These are phyloP conservation scores for Montipora capricornis DNA, from an alignment of 64 coral and sea anemone genomes.

Conservation along the genomic window DNA sequence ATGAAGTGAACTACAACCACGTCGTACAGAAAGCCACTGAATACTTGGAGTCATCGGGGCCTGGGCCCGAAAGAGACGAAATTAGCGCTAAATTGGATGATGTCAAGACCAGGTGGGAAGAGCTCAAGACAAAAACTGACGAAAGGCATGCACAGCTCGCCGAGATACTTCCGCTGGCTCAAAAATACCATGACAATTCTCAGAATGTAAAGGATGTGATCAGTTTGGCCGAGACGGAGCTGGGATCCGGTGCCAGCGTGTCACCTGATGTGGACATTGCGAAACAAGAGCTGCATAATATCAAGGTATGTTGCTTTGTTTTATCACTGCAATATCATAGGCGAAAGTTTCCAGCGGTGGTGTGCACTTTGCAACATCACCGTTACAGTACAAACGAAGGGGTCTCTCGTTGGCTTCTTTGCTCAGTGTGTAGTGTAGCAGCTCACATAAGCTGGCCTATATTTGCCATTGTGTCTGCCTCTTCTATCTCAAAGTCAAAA, in stretches of 20 bases:
- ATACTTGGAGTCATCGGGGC: conserved; percentile 39
- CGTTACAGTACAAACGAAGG: too few relatives aligned
- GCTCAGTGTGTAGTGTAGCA: too few relatives aligned
- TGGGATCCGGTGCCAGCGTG: conserved; percentile 38
- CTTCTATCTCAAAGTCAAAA: too few relatives aligned
- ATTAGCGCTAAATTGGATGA: conserved; percentile 62
- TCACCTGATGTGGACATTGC: conserved; percentile 56
- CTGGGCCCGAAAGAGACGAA: conserved; percentile 51
- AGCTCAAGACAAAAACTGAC: conserved; percentile 45
- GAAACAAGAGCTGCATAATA: conserved; percentile 59
- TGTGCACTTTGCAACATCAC: too few relatives aligned
- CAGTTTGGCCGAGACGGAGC: conserved; percentile 73
- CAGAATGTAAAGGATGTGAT: conserved; percentile 90
- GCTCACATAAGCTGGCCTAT: too few relatives aligned
- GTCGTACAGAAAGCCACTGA: conserved; percentile 68
- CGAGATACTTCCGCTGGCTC: conserved; percentile 78
- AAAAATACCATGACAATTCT: conserved; percentile 81
- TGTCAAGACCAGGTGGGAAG: conserved; percentile 76
- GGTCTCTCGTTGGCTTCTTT: too few relatives aligned
- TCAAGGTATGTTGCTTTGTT: neutral
- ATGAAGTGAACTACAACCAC: conserved; percentile 70
- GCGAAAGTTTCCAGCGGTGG: too few relatives aligned
- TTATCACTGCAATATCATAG: too few relatives aligned
- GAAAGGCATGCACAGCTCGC: conserved; percentile 67
- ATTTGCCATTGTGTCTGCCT: too few relatives aligned